Evolutionary conservation across 2,797 vertebrate species (phyloP), one percentile per base, ranked within the genome.

Genomic region (Zenarchopterus dispar): DNA sequence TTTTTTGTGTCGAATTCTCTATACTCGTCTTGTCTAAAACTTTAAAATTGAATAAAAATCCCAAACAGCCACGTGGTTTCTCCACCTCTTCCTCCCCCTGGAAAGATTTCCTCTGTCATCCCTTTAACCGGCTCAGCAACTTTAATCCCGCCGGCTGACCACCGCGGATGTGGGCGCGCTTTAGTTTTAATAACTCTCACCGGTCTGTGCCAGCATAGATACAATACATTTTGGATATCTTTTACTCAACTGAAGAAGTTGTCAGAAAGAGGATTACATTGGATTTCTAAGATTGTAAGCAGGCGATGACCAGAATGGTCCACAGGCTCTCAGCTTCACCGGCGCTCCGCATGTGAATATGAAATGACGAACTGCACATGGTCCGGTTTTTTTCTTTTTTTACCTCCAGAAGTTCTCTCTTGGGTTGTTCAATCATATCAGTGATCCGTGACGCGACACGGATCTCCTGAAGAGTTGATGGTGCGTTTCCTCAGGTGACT

Each of bases 71-170:
- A 0, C n/a, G n/a, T 19, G 23, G 46, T 56, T 21, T 42, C 59
- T 56, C 60, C 52, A 33, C 58, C 77, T 70, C 66, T 73, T 61
- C 82, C 80, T 81, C 73, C 85, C 67, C 77, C 73, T 52, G 33
- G 78, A 75, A 45, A 90, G 84, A 85, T 89, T 84, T 86, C 82
- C 81, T 8, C 77, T 74, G 83, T 91, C 91, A 90, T 91, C 90
- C 91, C 68, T 90, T 84, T 93, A 93, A 93, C 84, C 88, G 89
- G 91, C 87, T 93, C 88, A 92, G 56, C 86, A 70, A 16, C 67
- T 81, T 59, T 93, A 93, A 93, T 93, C 92, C 91, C 17, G 75
- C 63, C 77, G 73, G 39, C 76, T 88, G 84, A 80, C 81, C 84
- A 78, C 71, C 63, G 78, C 73, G 53, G 54, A 42, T 56, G 49